A percentile compares a stretch with the other conserved stretches of the same genome.
Evolutionary conservation across 2,888 invertebrate species (phyloP).

Genomic region (Papilio demoleus): DNA sequence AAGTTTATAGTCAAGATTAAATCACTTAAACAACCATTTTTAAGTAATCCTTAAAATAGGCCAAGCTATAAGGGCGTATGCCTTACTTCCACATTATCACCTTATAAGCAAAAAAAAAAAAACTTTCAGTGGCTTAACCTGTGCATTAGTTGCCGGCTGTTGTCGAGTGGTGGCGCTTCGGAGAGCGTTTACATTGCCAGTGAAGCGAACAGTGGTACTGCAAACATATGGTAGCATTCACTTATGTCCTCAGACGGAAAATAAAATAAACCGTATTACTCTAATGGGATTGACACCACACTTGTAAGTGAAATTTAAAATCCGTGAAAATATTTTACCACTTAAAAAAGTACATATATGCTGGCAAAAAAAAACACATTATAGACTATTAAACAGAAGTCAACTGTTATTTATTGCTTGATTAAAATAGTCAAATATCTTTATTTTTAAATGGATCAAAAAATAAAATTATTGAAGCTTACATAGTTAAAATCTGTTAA

Average conservation of each 20-base stretch:
- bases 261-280: slow-evolving; percentile 26
- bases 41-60: background rate
- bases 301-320: background rate
- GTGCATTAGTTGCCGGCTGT: slow-evolving; percentile 24
- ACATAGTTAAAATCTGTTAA: too few species aligned
- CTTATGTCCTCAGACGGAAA: slow-evolving; percentile 49
- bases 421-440: too few species aligned
- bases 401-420: too few species aligned
- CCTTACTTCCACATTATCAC: background rate
- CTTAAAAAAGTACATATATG: background rate
- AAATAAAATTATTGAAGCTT: too few species aligned
- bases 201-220: slow-evolving; percentile 44
- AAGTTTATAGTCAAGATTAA: too few species aligned
- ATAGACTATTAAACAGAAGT: too few species aligned
- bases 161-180: slow-evolving; percentile 48
- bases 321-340: background rate
- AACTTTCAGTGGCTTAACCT: background rate
- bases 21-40: too few species aligned
- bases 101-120: slow-evolving; percentile 28
- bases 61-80: background rate
- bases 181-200: slow-evolving; percentile 45
- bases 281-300: slow-evolving; percentile 6
- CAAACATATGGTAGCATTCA: background rate
- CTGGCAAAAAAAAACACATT: too few species aligned
- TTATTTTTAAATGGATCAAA: too few species aligned